A percentile compares a stretch with the other conserved stretches of the same genome.
phyloP scores from a whole-genome alignment of 2,113 vertebrate species.

The Xiphophorus hellerii region DNA sequence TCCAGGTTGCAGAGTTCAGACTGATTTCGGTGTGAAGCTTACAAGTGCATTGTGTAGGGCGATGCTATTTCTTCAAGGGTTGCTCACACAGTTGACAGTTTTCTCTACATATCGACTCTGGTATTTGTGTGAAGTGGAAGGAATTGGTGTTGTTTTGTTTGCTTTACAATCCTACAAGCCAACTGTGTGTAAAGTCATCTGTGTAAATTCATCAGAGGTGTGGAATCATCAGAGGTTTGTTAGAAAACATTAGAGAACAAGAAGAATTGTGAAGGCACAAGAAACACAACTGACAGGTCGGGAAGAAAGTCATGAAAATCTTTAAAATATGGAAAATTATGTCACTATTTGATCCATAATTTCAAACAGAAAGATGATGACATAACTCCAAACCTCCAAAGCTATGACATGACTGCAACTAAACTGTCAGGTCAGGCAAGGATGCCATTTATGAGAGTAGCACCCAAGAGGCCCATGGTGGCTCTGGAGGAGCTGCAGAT shows the following conservation, averaged over 20 bases:
- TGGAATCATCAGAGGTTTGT: too few relatives aligned
- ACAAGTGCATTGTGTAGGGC: background rate
- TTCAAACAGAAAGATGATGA: too few relatives aligned
- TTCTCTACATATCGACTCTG: background rate
- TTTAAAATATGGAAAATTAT: too few relatives aligned
- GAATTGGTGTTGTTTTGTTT: background rate
- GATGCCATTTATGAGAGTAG: too few relatives aligned
- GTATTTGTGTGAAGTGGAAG: background rate
- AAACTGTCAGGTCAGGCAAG: background rate
- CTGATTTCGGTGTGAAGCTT: background rate
- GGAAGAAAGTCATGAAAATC: background rate
- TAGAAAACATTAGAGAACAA: too few relatives aligned
- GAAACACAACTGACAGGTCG: background rate
- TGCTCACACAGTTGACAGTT: slow-evolving; percentile 14
- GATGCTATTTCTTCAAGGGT: slow-evolving; percentile 2
- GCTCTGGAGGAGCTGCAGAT: background rate
- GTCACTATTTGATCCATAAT: too few relatives aligned
- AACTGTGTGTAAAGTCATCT: background rate
- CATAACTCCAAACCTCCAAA: background rate
- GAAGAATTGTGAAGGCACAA: background rate
- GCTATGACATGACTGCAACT: background rate
- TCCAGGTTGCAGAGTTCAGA: background rate
- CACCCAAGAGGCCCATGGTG: too few relatives aligned
- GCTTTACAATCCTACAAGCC: background rate
- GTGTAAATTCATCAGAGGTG: too few relatives aligned